Conservation (phyloP, 1,140 invertebrate genomes). For the Zelostemma sp. region DNA sequence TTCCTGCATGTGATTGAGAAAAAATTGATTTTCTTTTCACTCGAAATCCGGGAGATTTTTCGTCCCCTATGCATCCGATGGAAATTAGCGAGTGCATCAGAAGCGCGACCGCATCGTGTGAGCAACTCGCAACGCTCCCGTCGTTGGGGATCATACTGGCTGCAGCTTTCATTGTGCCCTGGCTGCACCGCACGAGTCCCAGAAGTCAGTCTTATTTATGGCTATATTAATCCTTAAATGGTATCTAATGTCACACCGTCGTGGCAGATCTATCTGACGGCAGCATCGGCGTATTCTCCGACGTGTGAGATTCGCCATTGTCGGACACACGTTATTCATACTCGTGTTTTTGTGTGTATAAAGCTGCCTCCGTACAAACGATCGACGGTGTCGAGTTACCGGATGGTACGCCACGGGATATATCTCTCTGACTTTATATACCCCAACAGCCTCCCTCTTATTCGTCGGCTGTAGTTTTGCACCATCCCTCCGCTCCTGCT, state of each 20-base stretch:
- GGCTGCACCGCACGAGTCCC: slow-evolving; percentile 34
- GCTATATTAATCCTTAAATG: slow-evolving; percentile 72
- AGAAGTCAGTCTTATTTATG: slow-evolving; percentile 69
- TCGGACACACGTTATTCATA: slow-evolving; percentile 65
- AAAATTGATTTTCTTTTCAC: no score
- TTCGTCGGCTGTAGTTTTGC: slow-evolving; percentile 19
- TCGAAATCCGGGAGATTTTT: no score
- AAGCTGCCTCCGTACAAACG: slow-evolving; percentile 63
- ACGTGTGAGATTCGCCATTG: slow-evolving; percentile 65
- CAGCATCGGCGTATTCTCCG: slow-evolving; percentile 35
- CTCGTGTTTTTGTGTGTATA: slow-evolving; percentile 64
- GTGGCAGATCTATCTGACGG: slow-evolving; percentile 63
- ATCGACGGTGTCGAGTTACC: slow-evolving; percentile 71
- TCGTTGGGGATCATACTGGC: neutral
- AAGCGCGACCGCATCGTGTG: slow-evolving; percentile 23
- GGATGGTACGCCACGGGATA: slow-evolving; percentile 68
- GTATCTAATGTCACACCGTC: slow-evolving; percentile 69
- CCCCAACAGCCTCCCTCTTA: slow-evolving; percentile 43
- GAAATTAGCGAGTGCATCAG: slow-evolving; percentile 3
- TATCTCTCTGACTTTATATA: slow-evolving; percentile 68
- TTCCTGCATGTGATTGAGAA: no score
- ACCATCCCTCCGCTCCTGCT: slow-evolving; percentile 42
- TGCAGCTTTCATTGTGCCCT: slow-evolving; percentile 48
- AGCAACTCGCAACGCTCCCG: neutral
- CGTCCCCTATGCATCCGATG: slow-evolving; percentile 9